Percentiles rank a stretch among this genome's conserved stretches.
Conservation (phyloP, 2,113 vertebrate species). For the Leuciscus idus region DNA sequence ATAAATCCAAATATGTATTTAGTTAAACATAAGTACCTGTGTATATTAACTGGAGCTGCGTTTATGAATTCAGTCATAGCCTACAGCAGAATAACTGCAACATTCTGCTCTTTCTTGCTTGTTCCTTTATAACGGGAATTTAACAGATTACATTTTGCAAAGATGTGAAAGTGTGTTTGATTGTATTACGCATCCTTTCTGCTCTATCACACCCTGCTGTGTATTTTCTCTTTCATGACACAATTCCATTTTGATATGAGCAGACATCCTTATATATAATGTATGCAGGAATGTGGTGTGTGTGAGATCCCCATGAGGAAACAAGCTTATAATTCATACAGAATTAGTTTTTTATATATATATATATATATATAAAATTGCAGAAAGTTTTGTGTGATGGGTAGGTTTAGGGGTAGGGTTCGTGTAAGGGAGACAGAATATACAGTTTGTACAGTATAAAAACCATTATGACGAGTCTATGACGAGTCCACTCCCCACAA, state of each 20-base stretch:
- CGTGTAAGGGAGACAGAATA: too few relatives aligned
- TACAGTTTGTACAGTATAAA: too few relatives aligned
- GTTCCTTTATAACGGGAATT: background rate
- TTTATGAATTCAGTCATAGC: background rate
- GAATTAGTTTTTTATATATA: too few relatives aligned
- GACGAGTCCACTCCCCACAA: too few relatives aligned
- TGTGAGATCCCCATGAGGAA: too few relatives aligned
- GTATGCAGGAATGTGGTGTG: background rate
- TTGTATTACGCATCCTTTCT: conserved; percentile 18
- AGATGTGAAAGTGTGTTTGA: background rate
- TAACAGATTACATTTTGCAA: conserved; percentile 17
- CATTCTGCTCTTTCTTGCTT: conserved; percentile 5
- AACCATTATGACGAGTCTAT: too few relatives aligned
- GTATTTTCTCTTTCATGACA: background rate
- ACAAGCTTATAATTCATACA: too few relatives aligned
- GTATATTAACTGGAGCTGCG: background rate
- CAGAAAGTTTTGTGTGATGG: too few relatives aligned
- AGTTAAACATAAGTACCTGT: background rate
- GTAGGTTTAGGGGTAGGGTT: too few relatives aligned
- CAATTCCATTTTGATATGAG: conserved; percentile 23
- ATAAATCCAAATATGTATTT: background rate
- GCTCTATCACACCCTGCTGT: background rate
- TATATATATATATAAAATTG: too few relatives aligned
- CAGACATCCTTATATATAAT: conserved; percentile 32
- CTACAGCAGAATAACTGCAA: background rate